A percentile compares a stretch with the other conserved stretches of the same genome.
phyloP scores from a whole-genome alignment of 2,113 vertebrate genomes.

The Eonycteris spelaea region DNA sequence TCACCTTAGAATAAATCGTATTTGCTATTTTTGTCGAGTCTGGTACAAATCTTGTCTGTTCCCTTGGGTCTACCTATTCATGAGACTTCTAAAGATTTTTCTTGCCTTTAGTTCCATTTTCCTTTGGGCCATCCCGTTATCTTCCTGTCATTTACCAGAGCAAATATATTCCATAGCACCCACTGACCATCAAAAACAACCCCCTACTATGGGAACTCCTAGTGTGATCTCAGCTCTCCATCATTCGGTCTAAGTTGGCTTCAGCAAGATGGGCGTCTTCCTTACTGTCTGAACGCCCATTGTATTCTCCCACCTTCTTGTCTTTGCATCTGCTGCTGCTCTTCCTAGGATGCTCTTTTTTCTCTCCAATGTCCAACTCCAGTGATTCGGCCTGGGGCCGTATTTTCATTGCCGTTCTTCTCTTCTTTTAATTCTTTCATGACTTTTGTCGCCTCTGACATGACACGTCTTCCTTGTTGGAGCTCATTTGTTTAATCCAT shows the following conservation, averaged over 20 bases:
- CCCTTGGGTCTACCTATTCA: neutral
- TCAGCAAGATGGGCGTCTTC: neutral
- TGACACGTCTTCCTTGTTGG: neutral
- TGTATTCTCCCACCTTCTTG: neutral
- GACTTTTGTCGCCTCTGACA: neutral
- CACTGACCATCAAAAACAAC: neutral
- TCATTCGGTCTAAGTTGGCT: neutral
- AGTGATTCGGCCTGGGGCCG: neutral
- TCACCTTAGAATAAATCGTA: neutral
- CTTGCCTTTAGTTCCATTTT: neutral
- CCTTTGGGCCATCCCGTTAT: neutral
- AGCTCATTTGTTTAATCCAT: neutral
- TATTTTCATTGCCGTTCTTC: neutral
- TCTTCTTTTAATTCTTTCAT: neutral
- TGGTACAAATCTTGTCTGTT: neutral
- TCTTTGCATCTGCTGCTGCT: neutral
- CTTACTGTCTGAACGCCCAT: neutral
- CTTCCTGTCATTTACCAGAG: neutral
- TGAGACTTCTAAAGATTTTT: neutral
- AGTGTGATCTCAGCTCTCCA: rapidly evolving
- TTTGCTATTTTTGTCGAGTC: neutral
- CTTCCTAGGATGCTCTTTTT: neutral
- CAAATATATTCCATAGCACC: neutral
- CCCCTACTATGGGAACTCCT: neutral
- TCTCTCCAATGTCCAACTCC: neutral